Base-by-base conservation (phyloP, 2,797 vertebrate species). In the Delichon dasypus region DNA sequence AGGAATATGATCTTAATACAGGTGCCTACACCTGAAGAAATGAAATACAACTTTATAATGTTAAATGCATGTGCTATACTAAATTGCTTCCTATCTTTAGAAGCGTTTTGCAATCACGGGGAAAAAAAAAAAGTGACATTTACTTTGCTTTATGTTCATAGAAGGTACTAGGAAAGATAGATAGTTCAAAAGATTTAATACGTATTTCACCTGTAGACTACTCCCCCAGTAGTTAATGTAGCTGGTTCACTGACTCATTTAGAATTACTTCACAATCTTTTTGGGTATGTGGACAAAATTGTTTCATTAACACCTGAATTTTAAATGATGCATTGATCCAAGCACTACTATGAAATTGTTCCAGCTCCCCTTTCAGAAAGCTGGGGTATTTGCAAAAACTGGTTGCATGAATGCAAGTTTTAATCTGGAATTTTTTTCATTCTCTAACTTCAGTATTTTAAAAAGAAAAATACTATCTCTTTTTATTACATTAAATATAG, bases 381-480 rank as follows among this genome's bases (percentile, higher is more conserved):
- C 34, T 64, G 51, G 10, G 13, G 13, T 70, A 30, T 62, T 89
- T 89, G 34, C 26, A 71, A 78, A 66, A 55, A 62, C 13, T 1
- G 0, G 3, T 40, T 53, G 12, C 22, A 66, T 58, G 81, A 75
- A 82, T 15, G 19, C 7, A 70, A 47, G 8, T 9, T 82, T 82
- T 85, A 54, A 4, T 62, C 17, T 30, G 25, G 34, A 16, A 8
- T 26, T 57, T 50, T 73, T 48, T 11, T 10, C 20, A 29, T 61
- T 65, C 16, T 66, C 16, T 51, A 76, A 71, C 11, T 6, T 4
- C 11, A 48, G 11, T 85, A 50, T 65, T 70, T 88, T n/a, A 9
- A 36, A 67, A 74, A 90, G 6, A 38, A 67, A 85, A 60, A 21
- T 16, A 55, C 0, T 0, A 5, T 5, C 2, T 32, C 3, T 68